These are phyloP conservation scores for Perognathus longimembris DNA, from an alignment of 2,113 vertebrate genomes.

Conservation along the genomic window DNA sequence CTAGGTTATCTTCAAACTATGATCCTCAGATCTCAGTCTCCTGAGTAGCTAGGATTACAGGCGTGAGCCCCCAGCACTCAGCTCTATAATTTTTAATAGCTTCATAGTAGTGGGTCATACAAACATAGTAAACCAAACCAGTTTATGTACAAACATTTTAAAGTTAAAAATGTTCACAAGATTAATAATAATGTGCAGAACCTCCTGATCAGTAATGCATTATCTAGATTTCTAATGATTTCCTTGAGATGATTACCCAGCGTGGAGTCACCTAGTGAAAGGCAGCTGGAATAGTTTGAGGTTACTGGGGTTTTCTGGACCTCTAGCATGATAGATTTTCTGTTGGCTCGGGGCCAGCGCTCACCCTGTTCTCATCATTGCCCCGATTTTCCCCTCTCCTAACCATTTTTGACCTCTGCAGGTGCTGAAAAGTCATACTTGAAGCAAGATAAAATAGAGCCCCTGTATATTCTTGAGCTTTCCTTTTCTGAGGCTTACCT, in stretches of 20 bases:
- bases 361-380: not conserved
- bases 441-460: not conserved
- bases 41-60: too few relatives aligned
- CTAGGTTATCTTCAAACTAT: too few relatives aligned
- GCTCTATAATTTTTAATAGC: too few relatives aligned
- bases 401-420: not conserved
- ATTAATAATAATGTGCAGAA: too few relatives aligned
- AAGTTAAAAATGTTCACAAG: not conserved
- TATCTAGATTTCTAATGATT: not conserved
- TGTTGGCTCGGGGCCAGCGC: too few relatives aligned
- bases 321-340: not conserved
- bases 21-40: too few relatives aligned
- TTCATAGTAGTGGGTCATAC: too few relatives aligned
- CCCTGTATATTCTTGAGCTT: not conserved
- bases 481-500: not conserved
- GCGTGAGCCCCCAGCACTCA: too few relatives aligned
- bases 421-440: not conserved
- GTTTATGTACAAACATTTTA: not conserved
- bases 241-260: not conserved
- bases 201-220: too few relatives aligned
- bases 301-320: fast-evolving
- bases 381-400: not conserved
- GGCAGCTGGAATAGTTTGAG: not conserved
- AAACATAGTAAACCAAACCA: too few relatives aligned
- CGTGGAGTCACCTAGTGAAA: not conserved